A percentile compares a stretch with the other conserved stretches of the same genome.
Conservation (phyloP, 1,140 invertebrate genomes). For the Drosophila orosa region DNA sequence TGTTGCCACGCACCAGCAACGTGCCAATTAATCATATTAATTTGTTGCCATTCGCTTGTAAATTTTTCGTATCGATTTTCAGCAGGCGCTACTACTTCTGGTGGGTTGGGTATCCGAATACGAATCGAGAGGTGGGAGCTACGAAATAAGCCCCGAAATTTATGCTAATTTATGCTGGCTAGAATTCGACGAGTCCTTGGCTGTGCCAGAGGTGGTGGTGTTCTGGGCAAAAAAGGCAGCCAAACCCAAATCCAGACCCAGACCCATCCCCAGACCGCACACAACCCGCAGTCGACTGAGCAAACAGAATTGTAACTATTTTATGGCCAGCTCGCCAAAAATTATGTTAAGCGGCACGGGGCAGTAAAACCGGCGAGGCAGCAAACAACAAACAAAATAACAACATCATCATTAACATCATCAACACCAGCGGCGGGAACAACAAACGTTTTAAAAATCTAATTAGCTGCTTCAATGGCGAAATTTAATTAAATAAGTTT, state of each 20-base stretch:
- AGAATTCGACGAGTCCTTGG: constrained; percentile 9
- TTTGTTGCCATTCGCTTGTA: constrained; percentile 56
- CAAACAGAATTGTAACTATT: constrained; percentile 71
- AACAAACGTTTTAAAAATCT: constrained; percentile 66
- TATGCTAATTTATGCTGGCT: constrained; percentile 74
- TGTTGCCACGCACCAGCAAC: constrained; percentile 43
- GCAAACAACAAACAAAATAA: constrained; percentile 16
- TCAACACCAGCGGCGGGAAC: constrained; percentile 27
- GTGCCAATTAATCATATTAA: constrained; percentile 79
- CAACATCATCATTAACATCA: constrained; percentile 48
- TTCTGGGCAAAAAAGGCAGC: background rate
- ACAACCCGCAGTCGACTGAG: constrained; percentile 40
- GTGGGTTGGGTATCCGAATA: background rate
- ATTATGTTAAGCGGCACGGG: constrained; percentile 51
- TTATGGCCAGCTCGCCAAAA: constrained; percentile 55
- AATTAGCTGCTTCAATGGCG: constrained; percentile 79
- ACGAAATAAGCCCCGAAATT: constrained; percentile 35
- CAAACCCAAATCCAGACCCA: background rate
- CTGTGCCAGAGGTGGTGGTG: background rate
- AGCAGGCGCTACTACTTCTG: constrained; percentile 6
- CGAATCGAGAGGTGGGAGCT: background rate
- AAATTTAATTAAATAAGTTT: constrained; percentile 81
- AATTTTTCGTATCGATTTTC: constrained; percentile 66
- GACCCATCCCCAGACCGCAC: constrained; percentile 18
- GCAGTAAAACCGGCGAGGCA: constrained; percentile 25